Evolutionary conservation across 2,113 vertebrate species (phyloP).

Genomic region (Ailuropoda melanoleuca): DNA sequence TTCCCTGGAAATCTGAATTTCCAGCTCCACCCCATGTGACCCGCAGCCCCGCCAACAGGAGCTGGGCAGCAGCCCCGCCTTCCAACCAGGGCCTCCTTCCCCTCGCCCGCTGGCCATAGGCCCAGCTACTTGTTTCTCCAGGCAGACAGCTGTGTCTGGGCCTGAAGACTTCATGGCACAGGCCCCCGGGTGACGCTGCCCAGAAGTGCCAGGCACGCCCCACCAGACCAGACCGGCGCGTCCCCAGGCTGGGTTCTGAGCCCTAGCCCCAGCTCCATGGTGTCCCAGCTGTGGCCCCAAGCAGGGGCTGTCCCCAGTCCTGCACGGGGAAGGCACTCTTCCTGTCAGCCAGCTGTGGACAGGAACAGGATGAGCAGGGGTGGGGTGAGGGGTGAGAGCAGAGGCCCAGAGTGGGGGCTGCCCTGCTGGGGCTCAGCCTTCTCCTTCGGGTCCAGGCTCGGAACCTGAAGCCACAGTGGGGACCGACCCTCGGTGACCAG

Average conservation of each 20-base stretch:
- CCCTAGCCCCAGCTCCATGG: accelerated
- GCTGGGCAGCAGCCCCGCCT: neutral
- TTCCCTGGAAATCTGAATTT: neutral
- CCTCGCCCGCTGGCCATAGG: neutral
- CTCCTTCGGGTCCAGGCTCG: neutral
- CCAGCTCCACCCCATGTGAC: neutral
- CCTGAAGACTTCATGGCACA: neutral
- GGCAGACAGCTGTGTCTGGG: neutral
- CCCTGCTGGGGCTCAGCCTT: accelerated
- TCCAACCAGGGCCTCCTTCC: neutral
- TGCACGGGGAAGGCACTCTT: neutral
- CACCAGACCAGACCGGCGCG: no score
- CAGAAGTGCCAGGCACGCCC: neutral
- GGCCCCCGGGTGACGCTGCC: neutral
- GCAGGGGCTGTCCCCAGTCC: neutral
- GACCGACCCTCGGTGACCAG: neutral
- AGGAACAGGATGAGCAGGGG: neutral
- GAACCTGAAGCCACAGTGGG: neutral
- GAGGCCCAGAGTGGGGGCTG: neutral
- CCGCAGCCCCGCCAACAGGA: neutral
- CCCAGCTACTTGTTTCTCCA: neutral
- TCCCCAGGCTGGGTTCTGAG: neutral
- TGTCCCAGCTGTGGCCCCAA: neutral
- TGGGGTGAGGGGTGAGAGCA: neutral
- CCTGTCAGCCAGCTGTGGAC: neutral